These are phyloP conservation scores for Odocoileus virginianus DNA, from an alignment of 2,113 vertebrate genomes.

Conservation along the genomic window DNA sequence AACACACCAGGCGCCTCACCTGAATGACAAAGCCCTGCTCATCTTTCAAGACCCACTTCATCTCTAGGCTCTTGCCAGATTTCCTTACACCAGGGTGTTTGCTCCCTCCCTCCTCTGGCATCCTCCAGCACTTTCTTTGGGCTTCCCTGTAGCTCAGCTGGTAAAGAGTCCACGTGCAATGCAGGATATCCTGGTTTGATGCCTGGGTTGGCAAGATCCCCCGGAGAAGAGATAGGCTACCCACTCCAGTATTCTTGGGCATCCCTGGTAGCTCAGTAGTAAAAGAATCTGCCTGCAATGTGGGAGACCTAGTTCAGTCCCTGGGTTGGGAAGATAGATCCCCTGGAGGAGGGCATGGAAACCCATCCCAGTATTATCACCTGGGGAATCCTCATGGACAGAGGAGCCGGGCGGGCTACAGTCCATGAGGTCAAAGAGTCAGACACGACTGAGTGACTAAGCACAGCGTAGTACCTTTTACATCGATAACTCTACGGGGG, in stretches of 20 bases:
- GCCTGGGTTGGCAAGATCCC: neutral
- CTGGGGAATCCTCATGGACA: neutral
- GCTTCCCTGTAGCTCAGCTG: neutral
- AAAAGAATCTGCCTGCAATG: neutral
- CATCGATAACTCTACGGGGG: neutral
- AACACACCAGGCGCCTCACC: neutral
- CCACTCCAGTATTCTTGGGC: neutral
- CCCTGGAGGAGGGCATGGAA: neutral
- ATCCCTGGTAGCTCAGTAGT: neutral
- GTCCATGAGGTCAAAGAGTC: neutral
- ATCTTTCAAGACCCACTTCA: neutral
- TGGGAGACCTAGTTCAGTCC: neutral
- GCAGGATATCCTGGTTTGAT: neutral
- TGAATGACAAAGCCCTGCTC: neutral
- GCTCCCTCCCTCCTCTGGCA: neutral
- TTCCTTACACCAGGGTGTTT: rapidly evolving
- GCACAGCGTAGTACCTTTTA: neutral
- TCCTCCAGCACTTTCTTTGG: neutral
- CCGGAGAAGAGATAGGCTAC: neutral
- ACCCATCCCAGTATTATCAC: neutral
- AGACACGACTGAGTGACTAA: neutral
- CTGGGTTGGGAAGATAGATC: neutral
- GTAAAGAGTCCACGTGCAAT: neutral
- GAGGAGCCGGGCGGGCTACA: neutral
- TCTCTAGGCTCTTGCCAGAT: neutral